Base-by-base conservation (phyloP, 1,140 invertebrate genomes). In the Aphis craccivora region DNA sequence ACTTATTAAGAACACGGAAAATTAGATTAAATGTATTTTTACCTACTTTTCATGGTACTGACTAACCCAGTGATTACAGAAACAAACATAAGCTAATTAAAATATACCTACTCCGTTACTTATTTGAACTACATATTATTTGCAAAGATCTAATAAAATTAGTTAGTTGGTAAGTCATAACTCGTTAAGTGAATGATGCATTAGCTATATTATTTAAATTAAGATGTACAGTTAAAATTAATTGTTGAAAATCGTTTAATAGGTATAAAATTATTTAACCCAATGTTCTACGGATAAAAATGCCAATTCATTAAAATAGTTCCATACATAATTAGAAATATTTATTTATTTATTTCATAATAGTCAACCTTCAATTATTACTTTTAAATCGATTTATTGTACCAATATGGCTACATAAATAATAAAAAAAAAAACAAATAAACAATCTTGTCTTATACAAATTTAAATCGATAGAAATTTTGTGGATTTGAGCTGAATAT, bases 81-180 rank as follows among this genome's bases (percentile, higher is more conserved):
- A 76, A 67, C 40, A 91, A 91, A 91, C 53, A 43, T 91, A 35
- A 40, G n/a, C 45, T 76, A 76, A 81, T 91, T 91, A 91, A 45
- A 45, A n/a, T 48, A 23, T 45, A 51, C 48, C 48, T 51, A 45
- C 35, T 67, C 90, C 90, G 90, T 91, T 91, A 76, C 30, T 1
- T 76, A 91, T n/a, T 91, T 76, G 60, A 23, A 76, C 90, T 91
- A 91, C 55, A 91, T 91, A 30, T 89, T 55, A 55, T 89, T 53
- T 37, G 22, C 60, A 76, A 30, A 53, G 22, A 35, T 35, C 9
- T 89, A 23, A 40, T 45, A 86, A 86, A 86, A 20, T 45, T 45
- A 43, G 30, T 45, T 45, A 43, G 30, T 8, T n/a, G 6, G 30
- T 87, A 88, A 88, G 43, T 51, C n/a, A 23, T 43, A 83, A 83